Base-by-base conservation (phyloP, 2,888 invertebrate species). In the Tetragonisca angustula region DNA sequence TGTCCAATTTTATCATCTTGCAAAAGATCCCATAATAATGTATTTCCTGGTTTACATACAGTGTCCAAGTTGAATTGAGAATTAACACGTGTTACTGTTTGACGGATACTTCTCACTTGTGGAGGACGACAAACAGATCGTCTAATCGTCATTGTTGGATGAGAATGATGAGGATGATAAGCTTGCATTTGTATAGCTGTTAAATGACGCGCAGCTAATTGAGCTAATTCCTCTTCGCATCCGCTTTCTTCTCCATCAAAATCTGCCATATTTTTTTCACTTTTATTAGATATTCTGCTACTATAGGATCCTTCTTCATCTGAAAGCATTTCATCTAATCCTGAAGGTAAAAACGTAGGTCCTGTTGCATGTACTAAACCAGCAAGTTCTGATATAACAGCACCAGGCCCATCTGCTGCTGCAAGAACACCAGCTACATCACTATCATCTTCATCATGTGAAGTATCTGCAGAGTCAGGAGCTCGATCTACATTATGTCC, bases 221-320 rank as follows among this genome's bases (percentile, higher is more conserved):
- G 96, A 0, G 97, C 97, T 59, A 97, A 94, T 92, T 97, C 98
- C 92, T 98, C 98, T 92, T 98, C 98, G 92, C 98, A 98, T 0
- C 97, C 97, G 15, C 98, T 98, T 92, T 98, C 98, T 91, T 97
- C 97, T 9, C 98, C 98, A 92, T 99, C 99, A 92, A 99, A 97
- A 94, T 99, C 98, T 0, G 98, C 98, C 96, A 98, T 97, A 94
- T 98, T 98, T 90, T 98, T 98, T 91, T 98, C 98, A 2, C 98
- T 98, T 95, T 98, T 98, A 90, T 97, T 98, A 85, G 98, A 98
- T 95, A 98, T 97, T 54, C 98, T 96, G 0, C 98, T 98, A n/a
- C 98, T 98, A 90, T 98, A 98, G 92, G 98, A 98, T n/a, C 98
- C 98, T 76, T 94, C 94, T 67, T 94, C 94, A 65, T 94, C 94